Conservation (phyloP, 2,888 invertebrate genomes). For the Nesidiocoris tenuis region DNA sequence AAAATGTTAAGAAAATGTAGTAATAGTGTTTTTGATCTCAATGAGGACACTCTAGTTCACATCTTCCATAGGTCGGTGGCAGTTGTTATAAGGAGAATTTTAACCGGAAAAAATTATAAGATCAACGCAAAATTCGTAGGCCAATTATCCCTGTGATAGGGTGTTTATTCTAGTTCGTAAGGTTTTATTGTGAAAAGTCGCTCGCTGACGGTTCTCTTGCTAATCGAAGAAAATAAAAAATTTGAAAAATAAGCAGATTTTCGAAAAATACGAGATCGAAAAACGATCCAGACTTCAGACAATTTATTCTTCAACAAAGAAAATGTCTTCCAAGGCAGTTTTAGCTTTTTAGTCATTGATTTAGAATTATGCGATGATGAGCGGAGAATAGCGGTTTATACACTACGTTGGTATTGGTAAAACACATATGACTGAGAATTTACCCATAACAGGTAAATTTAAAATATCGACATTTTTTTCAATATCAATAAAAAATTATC, state of each 20-base stretch:
- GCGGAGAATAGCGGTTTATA: too few species aligned
- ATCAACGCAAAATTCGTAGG: conserved; percentile 7
- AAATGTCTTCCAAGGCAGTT: too few species aligned
- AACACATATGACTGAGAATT: too few species aligned
- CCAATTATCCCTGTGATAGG: conserved; percentile 16
- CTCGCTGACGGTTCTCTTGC: neutral
- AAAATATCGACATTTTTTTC: too few species aligned
- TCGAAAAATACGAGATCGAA: neutral
- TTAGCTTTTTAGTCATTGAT: too few species aligned
- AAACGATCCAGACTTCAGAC: too few species aligned
- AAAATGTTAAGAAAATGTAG: conserved; percentile 21
- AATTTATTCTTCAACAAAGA: too few species aligned
- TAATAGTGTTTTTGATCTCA: conserved; percentile 15
- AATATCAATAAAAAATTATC: too few species aligned
- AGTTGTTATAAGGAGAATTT: neutral
- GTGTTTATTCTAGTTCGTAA: conserved; percentile 10
- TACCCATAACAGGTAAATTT: too few species aligned
- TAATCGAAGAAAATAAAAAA: neutral
- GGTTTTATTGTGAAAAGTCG: conserved; percentile 2
- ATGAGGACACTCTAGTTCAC: neutral
- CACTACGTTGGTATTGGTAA: too few species aligned
- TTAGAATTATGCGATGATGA: too few species aligned
- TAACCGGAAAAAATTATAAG: neutral
- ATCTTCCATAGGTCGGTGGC: neutral
- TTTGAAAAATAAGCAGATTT: too few species aligned